phyloP scores from a whole-genome alignment of 2,113 vertebrate genomes.

The Stegostoma tigrinum region DNA sequence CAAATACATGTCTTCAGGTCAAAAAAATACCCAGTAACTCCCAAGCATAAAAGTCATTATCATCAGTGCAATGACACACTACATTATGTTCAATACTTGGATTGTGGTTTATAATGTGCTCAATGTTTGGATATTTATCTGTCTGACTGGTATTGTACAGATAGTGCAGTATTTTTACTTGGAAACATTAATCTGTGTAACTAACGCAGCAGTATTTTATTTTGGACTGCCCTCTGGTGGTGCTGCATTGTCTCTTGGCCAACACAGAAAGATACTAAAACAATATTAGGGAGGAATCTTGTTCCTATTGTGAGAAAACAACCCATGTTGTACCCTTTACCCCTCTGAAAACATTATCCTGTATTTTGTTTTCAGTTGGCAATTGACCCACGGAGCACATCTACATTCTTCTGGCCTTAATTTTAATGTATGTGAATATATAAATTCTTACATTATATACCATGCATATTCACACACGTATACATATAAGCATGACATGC shows the following conservation, averaged over 20 bases:
- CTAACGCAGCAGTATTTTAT: neutral
- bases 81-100: neutral
- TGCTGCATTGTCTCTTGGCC: neutral
- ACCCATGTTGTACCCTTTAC: neutral
- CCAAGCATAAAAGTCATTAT: neutral
- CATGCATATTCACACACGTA: neutral
- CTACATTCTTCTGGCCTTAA: neutral
- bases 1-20: neutral
- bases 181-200: too few relatives aligned
- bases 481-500: neutral
- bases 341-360: neutral
- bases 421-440: neutral
- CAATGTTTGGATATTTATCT: neutral
- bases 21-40: neutral
- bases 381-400: neutral
- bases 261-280: neutral
- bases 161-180: neutral
- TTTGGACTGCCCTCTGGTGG: slow-evolving; percentile 22
- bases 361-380: neutral
- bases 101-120: neutral
- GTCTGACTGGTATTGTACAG: neutral
- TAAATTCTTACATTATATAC: neutral
- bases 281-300: neutral
- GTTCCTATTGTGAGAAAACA: neutral
- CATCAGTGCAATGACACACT: neutral